Evolutionary conservation across 1,140 invertebrate genomes (phyloP).

Genomic region (Augochlora pura): DNA sequence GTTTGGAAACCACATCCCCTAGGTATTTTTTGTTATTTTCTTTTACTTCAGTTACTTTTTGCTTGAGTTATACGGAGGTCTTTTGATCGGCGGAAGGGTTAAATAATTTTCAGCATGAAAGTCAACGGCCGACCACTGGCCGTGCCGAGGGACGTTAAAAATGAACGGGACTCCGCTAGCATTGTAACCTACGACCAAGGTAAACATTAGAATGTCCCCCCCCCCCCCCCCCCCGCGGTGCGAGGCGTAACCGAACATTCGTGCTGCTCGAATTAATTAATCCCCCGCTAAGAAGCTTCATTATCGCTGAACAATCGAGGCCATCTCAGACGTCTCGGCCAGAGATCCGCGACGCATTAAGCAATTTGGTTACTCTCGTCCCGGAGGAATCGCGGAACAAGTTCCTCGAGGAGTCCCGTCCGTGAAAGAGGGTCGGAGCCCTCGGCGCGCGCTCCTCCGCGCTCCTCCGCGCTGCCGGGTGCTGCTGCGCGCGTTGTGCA

Average conservation of each 20-base stretch:
- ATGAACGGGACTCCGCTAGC: too few species aligned
- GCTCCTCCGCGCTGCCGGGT: not conserved
- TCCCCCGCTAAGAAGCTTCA: conserved; percentile 45
- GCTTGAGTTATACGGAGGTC: too few species aligned
- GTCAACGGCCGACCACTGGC: too few species aligned
- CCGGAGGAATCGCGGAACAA: conserved; percentile 42
- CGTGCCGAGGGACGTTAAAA: too few species aligned
- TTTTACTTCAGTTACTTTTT: too few species aligned
- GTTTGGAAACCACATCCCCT: too few species aligned
- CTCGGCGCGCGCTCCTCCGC: not conserved
- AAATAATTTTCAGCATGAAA: too few species aligned
- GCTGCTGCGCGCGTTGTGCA: conserved; percentile 22
- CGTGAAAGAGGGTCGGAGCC: not conserved
- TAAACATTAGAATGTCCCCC: too few species aligned
- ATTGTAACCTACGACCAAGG: too few species aligned
- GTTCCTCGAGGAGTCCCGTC: conserved; percentile 41
- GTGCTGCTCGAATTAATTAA: conserved; percentile 50
- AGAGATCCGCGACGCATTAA: conserved; percentile 58
- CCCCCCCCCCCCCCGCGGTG: too few species aligned
- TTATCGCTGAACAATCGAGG: conserved; percentile 52
- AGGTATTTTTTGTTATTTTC: too few species aligned
- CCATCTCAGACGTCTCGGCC: conserved; percentile 38
- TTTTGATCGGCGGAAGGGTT: too few species aligned
- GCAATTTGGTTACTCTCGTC: conserved; percentile 55
- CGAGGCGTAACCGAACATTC: conserved; percentile 21